Base-by-base conservation (phyloP, 2,113 vertebrate genomes). In the Thymallus thymallus region DNA sequence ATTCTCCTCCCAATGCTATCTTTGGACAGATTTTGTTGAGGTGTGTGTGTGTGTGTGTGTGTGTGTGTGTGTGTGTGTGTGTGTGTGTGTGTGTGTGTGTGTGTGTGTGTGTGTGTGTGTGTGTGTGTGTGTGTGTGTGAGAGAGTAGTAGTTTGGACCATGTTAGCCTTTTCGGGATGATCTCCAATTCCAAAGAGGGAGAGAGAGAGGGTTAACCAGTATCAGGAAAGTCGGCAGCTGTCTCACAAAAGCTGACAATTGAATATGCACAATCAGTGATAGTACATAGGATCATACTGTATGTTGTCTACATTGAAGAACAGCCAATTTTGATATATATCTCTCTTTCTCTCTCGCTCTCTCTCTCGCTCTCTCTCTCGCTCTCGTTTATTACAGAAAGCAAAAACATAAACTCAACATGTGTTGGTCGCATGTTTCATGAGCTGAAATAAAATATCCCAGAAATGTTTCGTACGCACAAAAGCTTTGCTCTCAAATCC, bases 101-200 rank as follows among this genome's bases (percentile, higher is more conserved):
- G 26, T 26, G 26, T 26, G 26, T 26, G 69, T 32, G 71, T 76
- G 7, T 77, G 22, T n/a, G 66, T 41, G 55, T 46, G 45, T 65
- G 60, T 35, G 23, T 23, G 74, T 70, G 58, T 76, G 75, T 71
- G 62, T 58, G 68, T 64, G 68, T 79, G 66, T 73, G 45, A 69
- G 69, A 45, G 71, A 35, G 61, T 63, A 73, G n/a, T 56, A 69
- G 9, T 46, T 32, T 1, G 58, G 63, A 60, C 32, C 32, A 32
- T 32, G 32, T 32, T 1, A 32, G 32, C 32, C 32, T 14, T 48
- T 13, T 48, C 13, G 2, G 7, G 5, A n/a, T 60, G 58, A n/a
- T 6, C 18, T 20, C 18, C 22, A 60, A 9, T 60, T n/a, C 18
- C 58, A 76, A 67, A 70, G n/a, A 6, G 23, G 45, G 67, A 76